Conservation (phyloP, 2,113 vertebrate genomes). For the cattle (Bos taurus) region DNA sequence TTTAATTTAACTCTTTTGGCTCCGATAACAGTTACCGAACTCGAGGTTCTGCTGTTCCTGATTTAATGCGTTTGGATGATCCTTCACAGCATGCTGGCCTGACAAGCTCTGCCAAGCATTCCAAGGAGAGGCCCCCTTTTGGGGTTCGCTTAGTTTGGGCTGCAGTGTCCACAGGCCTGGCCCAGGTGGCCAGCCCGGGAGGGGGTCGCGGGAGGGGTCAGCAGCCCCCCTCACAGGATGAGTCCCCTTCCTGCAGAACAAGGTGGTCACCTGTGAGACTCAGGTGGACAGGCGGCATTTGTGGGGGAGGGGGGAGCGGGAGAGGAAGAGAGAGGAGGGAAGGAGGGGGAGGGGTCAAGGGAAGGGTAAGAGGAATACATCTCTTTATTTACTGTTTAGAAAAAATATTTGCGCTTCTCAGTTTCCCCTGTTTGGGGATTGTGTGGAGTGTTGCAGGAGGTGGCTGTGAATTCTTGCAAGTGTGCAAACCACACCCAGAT, state of each 20-base stretch:
- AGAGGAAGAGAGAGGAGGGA: too few relatives aligned
- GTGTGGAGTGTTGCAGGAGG: accelerated
- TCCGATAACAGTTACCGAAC: neutral
- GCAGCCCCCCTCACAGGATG: neutral
- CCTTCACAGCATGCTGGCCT: neutral
- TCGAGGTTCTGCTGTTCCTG: neutral
- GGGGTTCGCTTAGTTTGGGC: accelerated
- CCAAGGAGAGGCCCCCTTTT: accelerated
- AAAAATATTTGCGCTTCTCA: accelerated
- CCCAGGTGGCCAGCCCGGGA: neutral
- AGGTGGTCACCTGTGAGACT: neutral
- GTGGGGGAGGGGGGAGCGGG: accelerated
- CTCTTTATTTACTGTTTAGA: neutral
- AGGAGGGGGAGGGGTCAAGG: neutral
- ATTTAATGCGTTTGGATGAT: neutral
- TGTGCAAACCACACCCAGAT: neutral
- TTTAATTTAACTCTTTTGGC: conserved; percentile 48
- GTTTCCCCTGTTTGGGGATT: neutral
- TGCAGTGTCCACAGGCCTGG: accelerated
- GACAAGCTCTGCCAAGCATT: accelerated
- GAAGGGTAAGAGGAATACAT: accelerated
- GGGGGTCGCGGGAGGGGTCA: accelerated
- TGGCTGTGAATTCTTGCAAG: neutral
- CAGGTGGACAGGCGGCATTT: accelerated
- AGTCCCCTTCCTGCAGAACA: too few relatives aligned